Evolutionary conservation across 2,797 vertebrate species (phyloP).

Genomic region (Sebastes cheni): DNA sequence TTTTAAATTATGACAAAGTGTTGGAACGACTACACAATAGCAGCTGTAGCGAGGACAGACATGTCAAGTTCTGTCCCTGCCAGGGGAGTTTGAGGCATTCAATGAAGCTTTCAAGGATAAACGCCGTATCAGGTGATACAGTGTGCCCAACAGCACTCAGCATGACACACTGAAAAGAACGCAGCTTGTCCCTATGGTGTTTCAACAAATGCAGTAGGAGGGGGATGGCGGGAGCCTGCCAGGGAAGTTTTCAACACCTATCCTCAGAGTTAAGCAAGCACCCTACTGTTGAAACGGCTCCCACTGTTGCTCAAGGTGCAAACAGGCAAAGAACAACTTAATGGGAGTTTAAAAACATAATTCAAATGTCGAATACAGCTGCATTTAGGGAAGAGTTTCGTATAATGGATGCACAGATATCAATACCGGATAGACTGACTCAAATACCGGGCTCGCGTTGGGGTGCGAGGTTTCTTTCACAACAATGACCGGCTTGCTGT

Average conservation of each 20-base stretch:
- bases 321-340: not conserved
- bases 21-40: constrained; percentile 60
- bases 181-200: constrained; percentile 47
- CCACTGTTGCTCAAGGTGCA: constrained; percentile 22
- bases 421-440: not conserved
- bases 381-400: not conserved
- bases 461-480: too few species aligned
- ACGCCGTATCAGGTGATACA: constrained; percentile 76
- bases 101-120: constrained; percentile 79
- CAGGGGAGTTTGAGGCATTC: constrained; percentile 71
- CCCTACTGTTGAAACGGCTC: constrained; percentile 11
- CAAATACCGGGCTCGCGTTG: too few species aligned
- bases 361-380: not conserved
- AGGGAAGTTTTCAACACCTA: constrained; percentile 56
- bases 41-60: constrained; percentile 73
- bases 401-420: not conserved
- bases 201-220: constrained; percentile 56
- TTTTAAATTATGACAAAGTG: constrained; percentile 52
- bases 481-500: too few species aligned
- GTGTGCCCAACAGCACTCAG: constrained; percentile 53
- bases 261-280: constrained; percentile 36
- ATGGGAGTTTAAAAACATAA: not conserved
- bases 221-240: constrained; percentile 30
- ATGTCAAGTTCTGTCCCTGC: constrained; percentile 70
- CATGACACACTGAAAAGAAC: constrained; percentile 57